phyloP scores from a whole-genome alignment of 2,888 invertebrate species.

The Synanthedon vespiformis region DNA sequence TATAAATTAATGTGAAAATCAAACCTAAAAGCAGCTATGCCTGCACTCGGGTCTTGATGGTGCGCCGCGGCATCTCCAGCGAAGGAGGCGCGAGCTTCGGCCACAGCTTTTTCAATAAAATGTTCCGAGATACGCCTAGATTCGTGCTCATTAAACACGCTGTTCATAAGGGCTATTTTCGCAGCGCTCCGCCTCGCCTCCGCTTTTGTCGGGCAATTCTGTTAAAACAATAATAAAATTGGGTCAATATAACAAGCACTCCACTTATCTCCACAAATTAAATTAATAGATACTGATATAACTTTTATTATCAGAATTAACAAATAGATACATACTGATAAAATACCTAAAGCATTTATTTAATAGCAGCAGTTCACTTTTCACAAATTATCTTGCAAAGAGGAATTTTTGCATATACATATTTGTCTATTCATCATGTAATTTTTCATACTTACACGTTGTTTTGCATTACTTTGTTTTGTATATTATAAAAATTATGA shows the following conservation, averaged over 20 bases:
- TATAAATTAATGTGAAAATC: not conserved
- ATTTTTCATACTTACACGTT: too few species aligned
- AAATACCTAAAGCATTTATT: too few species aligned
- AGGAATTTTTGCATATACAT: too few species aligned
- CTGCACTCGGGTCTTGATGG: constrained; percentile 76
- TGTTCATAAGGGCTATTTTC: constrained; percentile 96
- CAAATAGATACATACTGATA: too few species aligned
- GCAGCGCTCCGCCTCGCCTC: constrained; percentile 94
- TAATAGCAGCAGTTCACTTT: too few species aligned
- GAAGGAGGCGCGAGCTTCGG: constrained; percentile 90
- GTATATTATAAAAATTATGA: too few species aligned
- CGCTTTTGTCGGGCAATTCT: constrained; percentile 95
- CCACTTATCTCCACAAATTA: not conserved
- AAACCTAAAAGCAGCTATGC: constrained; percentile 77
- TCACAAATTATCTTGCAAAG: too few species aligned
- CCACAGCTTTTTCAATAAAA: constrained; percentile 93
- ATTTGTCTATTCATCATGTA: too few species aligned
- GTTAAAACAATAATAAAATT: constrained; percentile 10
- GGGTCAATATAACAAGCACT: too few species aligned
- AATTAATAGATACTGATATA: too few species aligned
- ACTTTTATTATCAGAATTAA: too few species aligned
- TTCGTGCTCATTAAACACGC: constrained; percentile 96
- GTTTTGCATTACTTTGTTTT: too few species aligned
- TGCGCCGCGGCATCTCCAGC: constrained; percentile 74
- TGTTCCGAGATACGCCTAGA: constrained; percentile 92